A percentile compares a stretch with the other conserved stretches of the same genome.
These are phyloP conservation scores for Aphodius sticticus DNA, from an alignment of 2,888 invertebrate species.

Conservation along the genomic window DNA sequence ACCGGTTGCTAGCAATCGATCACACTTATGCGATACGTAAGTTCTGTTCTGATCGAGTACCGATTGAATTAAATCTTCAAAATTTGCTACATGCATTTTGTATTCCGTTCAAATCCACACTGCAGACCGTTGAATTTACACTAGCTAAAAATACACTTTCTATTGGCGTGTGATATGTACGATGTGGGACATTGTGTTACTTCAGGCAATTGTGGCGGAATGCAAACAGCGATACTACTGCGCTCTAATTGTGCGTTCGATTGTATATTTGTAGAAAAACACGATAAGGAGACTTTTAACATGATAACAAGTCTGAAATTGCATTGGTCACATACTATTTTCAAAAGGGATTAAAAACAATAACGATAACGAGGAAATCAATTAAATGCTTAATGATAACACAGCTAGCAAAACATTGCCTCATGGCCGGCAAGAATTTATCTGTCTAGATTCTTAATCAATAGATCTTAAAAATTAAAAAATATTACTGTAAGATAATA, in stretches of 20 bases:
- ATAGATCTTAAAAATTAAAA: too few species aligned
- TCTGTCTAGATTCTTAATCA: too few species aligned
- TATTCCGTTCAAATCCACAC: background rate
- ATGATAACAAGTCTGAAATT: too few species aligned
- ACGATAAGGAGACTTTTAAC: background rate
- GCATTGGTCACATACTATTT: too few species aligned
- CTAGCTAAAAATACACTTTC: background rate
- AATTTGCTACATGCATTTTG: conserved; percentile 16
- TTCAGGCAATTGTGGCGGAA: background rate
- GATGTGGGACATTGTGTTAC: background rate
- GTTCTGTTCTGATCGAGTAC: background rate
- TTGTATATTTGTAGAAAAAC: background rate
- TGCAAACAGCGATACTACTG: background rate
- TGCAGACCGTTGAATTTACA: background rate
- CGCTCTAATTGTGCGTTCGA: background rate
- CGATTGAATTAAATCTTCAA: conserved; percentile 6
- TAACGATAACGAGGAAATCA: too few species aligned
- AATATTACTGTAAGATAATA: too few species aligned
- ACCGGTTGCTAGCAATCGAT: conserved; percentile 53
- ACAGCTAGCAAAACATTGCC: too few species aligned
- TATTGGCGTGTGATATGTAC: background rate
- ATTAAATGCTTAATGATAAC: too few species aligned
- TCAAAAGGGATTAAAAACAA: too few species aligned
- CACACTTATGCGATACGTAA: conserved; percentile 19
- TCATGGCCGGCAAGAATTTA: too few species aligned